A percentile compares a stretch with the other conserved stretches of the same genome.
Conservation (phyloP, 2,797 vertebrate species). For the Numenius phaeopus region DNA sequence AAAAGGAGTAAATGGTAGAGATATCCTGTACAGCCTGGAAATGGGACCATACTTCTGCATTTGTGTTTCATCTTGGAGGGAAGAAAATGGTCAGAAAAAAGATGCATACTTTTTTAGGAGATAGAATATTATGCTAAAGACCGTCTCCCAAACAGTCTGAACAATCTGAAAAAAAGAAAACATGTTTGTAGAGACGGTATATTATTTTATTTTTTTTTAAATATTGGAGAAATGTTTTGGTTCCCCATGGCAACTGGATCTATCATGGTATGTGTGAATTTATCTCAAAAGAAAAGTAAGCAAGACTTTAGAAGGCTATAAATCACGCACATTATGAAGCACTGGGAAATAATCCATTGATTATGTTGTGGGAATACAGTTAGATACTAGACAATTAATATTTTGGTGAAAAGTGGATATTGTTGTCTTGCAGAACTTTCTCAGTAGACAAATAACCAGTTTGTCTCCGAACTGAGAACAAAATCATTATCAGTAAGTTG, state of each 20-base stretch:
- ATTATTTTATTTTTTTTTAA: background rate
- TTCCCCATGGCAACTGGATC: background rate
- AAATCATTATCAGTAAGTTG: background rate
- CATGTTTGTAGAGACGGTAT: background rate
- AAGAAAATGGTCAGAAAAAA: background rate
- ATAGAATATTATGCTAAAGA: background rate
- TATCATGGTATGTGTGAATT: background rate
- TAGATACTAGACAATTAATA: background rate
- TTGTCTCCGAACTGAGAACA: background rate
- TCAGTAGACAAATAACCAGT: background rate
- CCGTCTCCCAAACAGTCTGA: background rate
- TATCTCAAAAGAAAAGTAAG: background rate
- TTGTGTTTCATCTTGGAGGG: background rate
- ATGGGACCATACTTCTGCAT: background rate
- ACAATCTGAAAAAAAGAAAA: background rate
- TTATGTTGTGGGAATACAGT: background rate
- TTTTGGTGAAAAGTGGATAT: background rate
- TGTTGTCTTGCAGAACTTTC: constrained; percentile 13
- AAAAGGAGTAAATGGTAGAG: background rate
- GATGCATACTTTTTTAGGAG: background rate
- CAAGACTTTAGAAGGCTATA: background rate
- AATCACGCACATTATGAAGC: background rate
- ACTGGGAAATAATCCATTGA: background rate
- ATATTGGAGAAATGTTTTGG: background rate
- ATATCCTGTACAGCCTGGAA: background rate